Percentiles rank a stretch among this genome's conserved stretches.
Conservation (phyloP, 2,113 vertebrate genomes). For the Neotoma lepida region DNA sequence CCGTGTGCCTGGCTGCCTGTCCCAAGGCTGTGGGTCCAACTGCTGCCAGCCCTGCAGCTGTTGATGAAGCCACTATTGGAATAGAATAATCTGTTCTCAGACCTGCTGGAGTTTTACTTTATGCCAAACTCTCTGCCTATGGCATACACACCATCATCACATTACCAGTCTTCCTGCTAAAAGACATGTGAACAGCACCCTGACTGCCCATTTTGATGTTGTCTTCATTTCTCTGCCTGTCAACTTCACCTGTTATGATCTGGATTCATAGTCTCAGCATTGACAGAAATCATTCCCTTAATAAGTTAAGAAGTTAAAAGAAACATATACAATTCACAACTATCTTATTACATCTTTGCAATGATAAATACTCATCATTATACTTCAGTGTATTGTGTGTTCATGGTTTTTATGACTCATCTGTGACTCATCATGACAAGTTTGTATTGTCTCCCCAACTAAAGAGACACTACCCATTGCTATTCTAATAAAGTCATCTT, state of each 20-base stretch:
- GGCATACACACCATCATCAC: too few species aligned
- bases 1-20: neutral
- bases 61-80: neutral
- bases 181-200: neutral
- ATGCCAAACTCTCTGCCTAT: neutral
- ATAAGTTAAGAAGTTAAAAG: neutral
- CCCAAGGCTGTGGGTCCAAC: neutral
- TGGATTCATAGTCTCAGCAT: neutral
- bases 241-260: neutral
- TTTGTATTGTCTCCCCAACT: neutral
- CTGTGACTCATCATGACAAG: neutral
- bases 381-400: neutral
- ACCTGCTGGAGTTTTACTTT: neutral
- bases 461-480: neutral
- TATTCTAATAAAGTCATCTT: conserved; percentile 24
- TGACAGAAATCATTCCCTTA: neutral
- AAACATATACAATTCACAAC: neutral
- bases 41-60: neutral
- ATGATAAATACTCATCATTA: neutral
- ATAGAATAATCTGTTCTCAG: neutral
- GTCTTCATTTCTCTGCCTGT: neutral
- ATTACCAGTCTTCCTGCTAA: neutral
- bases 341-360: neutral
- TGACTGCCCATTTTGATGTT: neutral
- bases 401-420: neutral